These are phyloP conservation scores for Nematostella vectensis DNA, from an alignment of 92 coral and sea anemone species.

Conservation along the genomic window DNA sequence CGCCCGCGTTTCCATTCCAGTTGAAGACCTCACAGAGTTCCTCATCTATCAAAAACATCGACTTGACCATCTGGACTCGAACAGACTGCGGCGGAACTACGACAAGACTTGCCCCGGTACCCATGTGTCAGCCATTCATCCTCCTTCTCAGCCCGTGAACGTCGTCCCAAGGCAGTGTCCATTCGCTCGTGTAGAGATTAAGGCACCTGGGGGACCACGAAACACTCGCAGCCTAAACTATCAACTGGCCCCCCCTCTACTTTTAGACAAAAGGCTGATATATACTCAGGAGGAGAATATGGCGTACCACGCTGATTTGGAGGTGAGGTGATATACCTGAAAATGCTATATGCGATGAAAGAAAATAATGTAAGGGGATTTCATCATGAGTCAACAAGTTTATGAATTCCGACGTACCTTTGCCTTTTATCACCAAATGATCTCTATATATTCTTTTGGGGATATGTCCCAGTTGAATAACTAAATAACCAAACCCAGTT, in stretches of 20 bases:
- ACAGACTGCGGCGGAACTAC: constrained; percentile 4
- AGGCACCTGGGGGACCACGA: constrained; percentile 7
- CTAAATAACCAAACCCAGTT: no score
- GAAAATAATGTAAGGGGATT: no score
- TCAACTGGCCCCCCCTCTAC: constrained; percentile 17
- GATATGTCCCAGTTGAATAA: no score
- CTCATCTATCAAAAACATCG: constrained; percentile 9
- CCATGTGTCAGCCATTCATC: neutral
- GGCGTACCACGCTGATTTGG: constrained; percentile 8
- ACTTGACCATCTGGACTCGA: neutral
- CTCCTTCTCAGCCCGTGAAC: constrained; percentile 3
- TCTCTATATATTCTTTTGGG: no score
- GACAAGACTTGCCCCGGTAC: constrained; percentile 4
- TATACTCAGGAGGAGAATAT: constrained; percentile 7
- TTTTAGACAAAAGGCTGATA: constrained; percentile 6
- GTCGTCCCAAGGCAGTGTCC: constrained; percentile 44
- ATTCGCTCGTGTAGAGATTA: constrained; percentile 28
- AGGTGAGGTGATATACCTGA: no score
- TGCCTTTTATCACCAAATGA: no score
- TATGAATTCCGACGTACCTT: no score
- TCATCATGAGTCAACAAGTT: no score
- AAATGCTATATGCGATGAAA: no score
- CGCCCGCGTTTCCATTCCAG: constrained; percentile 23
- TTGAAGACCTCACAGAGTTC: constrained; percentile 14
- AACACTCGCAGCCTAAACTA: constrained; percentile 16